A percentile compares a stretch with the other conserved stretches of the same genome.
These are phyloP conservation scores for Dinomys branickii DNA, from an alignment of 2,113 vertebrate species.

Conservation along the genomic window DNA sequence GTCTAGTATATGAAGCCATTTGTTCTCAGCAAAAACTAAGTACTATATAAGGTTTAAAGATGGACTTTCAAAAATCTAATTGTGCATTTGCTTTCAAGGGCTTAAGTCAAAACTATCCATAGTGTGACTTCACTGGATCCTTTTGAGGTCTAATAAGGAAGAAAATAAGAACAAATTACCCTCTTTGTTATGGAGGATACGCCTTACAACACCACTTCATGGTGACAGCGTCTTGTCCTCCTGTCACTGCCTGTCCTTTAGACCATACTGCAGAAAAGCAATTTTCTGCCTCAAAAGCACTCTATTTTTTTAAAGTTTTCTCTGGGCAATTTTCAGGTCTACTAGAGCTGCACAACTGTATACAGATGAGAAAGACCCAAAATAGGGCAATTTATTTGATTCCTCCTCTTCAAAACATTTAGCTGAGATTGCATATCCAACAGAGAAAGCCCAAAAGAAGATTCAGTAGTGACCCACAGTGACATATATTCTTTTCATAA, in stretches of 20 bases:
- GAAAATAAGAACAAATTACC: slow-evolving; percentile 80
- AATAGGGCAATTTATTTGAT: slow-evolving; percentile 91
- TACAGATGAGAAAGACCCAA: slow-evolving; percentile 88
- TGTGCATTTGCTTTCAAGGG: slow-evolving; percentile 46
- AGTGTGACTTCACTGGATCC: slow-evolving; percentile 51
- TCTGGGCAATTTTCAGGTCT: slow-evolving; percentile 91
- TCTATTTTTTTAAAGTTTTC: slow-evolving; percentile 89
- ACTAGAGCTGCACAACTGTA: slow-evolving; percentile 88
- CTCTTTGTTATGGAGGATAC: slow-evolving; percentile 83
- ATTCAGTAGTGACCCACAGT: slow-evolving; percentile 84
- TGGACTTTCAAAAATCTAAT: slow-evolving; percentile 67
- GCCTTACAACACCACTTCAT: slow-evolving; percentile 80
- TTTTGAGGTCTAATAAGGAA: slow-evolving; percentile 76
- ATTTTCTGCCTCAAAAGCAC: slow-evolving; percentile 91
- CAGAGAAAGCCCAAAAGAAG: slow-evolving; percentile 84
- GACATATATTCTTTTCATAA: slow-evolving; percentile 79
- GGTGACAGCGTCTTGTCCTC: slow-evolving; percentile 87
- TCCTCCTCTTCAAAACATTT: slow-evolving; percentile 89
- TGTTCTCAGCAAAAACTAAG: slow-evolving; percentile 12
- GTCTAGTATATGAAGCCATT: slow-evolving; percentile 29
- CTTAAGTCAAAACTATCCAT: slow-evolving; percentile 41
- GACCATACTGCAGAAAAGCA: slow-evolving; percentile 88
- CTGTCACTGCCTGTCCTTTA: slow-evolving; percentile 88
- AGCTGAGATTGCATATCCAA: slow-evolving; percentile 89
- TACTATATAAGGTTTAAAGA: neutral